phyloP scores from a whole-genome alignment of 2,888 invertebrate genomes.

The Drosophila greeni region DNA sequence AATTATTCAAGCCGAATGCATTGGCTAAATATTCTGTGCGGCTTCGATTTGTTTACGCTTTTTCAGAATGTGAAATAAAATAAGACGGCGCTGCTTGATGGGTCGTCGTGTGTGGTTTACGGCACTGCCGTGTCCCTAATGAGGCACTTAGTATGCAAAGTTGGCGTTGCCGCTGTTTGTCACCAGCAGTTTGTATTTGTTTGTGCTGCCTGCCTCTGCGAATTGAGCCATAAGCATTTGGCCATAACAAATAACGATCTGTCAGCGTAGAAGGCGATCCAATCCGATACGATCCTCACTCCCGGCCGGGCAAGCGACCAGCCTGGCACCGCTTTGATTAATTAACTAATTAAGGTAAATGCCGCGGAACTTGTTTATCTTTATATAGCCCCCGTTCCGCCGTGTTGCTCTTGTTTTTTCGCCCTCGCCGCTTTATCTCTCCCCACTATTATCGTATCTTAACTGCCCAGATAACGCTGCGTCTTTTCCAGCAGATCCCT shows the following conservation, averaged over 20 bases:
- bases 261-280: slow-evolving; percentile 43
- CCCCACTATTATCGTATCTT: slow-evolving; percentile 46
- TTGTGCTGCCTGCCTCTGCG: slow-evolving; percentile 24
- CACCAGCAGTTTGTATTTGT: slow-evolving; percentile 18
- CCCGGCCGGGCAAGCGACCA: slow-evolving; percentile 10
- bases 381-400: slow-evolving; percentile 49
- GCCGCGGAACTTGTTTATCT: slow-evolving; percentile 42
- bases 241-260: slow-evolving; percentile 45
- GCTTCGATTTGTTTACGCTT: slow-evolving; percentile 48
- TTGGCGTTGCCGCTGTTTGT: slow-evolving; percentile 41
- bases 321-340: slow-evolving; percentile 48
- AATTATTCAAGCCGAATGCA: slow-evolving; percentile 65
- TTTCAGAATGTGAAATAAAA: slow-evolving; percentile 17
- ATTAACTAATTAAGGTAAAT: slow-evolving; percentile 52
- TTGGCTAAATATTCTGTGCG: slow-evolving; percentile 47
- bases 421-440: slow-evolving; percentile 30
- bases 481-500: slow-evolving; percentile 41
- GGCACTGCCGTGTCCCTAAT: slow-evolving; percentile 56
- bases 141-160: slow-evolving; percentile 67
- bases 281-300: slow-evolving; percentile 18
- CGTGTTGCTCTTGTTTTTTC: slow-evolving; percentile 11
- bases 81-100: slow-evolving; percentile 47
- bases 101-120: slow-evolving; percentile 62
- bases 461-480: slow-evolving; percentile 59
- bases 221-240: slow-evolving; percentile 50